Conservation (phyloP, 2,113 vertebrate species). For the Zapornia atra region DNA sequence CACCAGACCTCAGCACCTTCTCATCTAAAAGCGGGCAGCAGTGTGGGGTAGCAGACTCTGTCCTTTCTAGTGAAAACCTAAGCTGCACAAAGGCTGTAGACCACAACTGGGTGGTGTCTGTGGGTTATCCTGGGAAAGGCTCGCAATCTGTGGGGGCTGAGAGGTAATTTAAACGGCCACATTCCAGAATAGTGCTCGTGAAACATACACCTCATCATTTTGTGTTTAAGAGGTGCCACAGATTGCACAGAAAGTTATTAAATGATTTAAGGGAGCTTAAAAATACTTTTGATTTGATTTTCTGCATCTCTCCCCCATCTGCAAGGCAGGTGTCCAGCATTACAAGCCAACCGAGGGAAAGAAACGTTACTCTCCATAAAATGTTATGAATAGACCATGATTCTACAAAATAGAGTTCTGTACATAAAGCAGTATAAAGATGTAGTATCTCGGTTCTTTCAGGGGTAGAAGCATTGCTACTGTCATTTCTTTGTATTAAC, state of each 20-base stretch:
- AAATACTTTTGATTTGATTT: conserved; percentile 55
- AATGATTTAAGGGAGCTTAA: conserved; percentile 60
- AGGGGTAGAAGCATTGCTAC: neutral
- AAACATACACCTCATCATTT: conserved; percentile 22
- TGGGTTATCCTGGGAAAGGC: neutral
- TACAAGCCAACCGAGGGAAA: conserved; percentile 27
- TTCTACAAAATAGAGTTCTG: conserved; percentile 33
- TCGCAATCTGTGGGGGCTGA: fast-evolving
- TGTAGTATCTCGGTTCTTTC: conserved; percentile 23
- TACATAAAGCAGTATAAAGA: conserved; percentile 15
- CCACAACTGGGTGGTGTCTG: neutral
- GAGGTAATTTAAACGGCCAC: conserved; percentile 25
- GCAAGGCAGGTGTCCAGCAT: conserved; percentile 40
- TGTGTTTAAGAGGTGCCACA: conserved; percentile 55
- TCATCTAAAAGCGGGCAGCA: neutral
- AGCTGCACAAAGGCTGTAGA: neutral
- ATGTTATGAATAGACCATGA: conserved; percentile 19
- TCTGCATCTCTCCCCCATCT: conserved; percentile 37
- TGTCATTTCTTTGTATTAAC: neutral
- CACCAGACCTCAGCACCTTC: neutral
- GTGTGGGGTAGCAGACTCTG: neutral
- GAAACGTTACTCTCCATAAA: conserved; percentile 43
- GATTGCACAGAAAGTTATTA: conserved; percentile 61
- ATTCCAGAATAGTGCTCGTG: neutral
- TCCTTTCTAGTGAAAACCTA: neutral